phyloP scores from a whole-genome alignment of 2,113 vertebrate genomes.

The Nycticebus coucang region DNA sequence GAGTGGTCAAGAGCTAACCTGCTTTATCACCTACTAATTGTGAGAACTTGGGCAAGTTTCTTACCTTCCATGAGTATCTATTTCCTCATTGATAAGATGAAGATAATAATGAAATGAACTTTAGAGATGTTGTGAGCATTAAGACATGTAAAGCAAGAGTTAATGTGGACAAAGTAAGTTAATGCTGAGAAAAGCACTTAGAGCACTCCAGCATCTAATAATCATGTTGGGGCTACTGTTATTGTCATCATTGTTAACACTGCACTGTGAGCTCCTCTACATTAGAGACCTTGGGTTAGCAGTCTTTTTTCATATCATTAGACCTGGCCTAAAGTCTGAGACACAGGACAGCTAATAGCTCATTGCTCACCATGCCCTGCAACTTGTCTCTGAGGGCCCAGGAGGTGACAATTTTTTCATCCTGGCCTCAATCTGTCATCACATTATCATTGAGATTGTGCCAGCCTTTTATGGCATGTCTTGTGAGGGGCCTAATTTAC shows the following conservation, averaged over 20 bases:
- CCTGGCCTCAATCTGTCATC: not conserved
- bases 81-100: not conserved
- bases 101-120: not conserved
- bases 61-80: not conserved
- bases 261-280: not conserved
- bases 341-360: not conserved
- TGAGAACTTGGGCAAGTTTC: not conserved
- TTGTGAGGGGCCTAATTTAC: not conserved
- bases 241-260: not conserved
- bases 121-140: not conserved
- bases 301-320: not conserved
- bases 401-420: not conserved
- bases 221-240: not conserved
- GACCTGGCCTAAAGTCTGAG: not conserved
- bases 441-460: not conserved
- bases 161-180: not conserved
- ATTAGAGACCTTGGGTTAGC: not conserved
- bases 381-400: not conserved
- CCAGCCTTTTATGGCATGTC: not conserved
- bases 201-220: not conserved
- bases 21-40: not conserved
- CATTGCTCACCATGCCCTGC: not conserved
- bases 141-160: not conserved
- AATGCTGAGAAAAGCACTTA: not conserved
- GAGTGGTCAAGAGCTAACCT: not conserved